Evolutionary conservation across 2,888 invertebrate genomes (phyloP), one percentile per base, ranked within the genome.

Genomic region (Cheilosia urbana): DNA sequence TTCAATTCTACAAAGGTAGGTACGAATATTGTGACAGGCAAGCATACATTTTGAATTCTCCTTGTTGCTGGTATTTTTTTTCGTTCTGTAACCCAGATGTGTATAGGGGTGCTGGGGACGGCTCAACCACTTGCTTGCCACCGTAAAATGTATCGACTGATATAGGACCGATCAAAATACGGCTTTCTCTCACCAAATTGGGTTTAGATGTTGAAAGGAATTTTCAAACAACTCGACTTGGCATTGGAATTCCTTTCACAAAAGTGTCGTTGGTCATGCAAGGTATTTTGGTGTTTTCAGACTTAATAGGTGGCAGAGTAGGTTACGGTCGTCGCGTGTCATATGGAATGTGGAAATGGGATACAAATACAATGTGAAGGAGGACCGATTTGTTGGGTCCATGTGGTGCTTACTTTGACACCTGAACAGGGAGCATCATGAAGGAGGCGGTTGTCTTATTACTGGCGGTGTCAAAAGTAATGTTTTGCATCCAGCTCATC

Each of bases 91-190:
- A 17, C 21, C n/a, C 11, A 11, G 34, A 47, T 58, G 42, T 49
- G 51, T 37, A 17, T 42, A 13, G 4, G 13, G 4, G 13, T 4
- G 4, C 4, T 4, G 1, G 13, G 37, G 13, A 1, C 37, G 13
- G 4, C 45, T 47, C 34, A 65, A 65, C 57, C 57, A 75, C 75
- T 75, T 75, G 63, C 57, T 73, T 65, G 63, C 2, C 37, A 9
- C 34, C 37, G 49, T n/a, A 24, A 34, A 34, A 19, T 30, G 2
- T n/a, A 49, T 4, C 21, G 49, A 71, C 37, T 71, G 58, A 71
- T 60, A 15, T 49, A 19, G 24, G 47, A 42, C 55, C 19, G 45
- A 45, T 34, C 45, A 55, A 34, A 63, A 63, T 63, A 45, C 7
- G 42, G n/a, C 24, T 19, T 68, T 55, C 24, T 45, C 7, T 27